Evolutionary conservation across 2,888 invertebrate species (phyloP).

Genomic region (Malthinus flaveolus): DNA sequence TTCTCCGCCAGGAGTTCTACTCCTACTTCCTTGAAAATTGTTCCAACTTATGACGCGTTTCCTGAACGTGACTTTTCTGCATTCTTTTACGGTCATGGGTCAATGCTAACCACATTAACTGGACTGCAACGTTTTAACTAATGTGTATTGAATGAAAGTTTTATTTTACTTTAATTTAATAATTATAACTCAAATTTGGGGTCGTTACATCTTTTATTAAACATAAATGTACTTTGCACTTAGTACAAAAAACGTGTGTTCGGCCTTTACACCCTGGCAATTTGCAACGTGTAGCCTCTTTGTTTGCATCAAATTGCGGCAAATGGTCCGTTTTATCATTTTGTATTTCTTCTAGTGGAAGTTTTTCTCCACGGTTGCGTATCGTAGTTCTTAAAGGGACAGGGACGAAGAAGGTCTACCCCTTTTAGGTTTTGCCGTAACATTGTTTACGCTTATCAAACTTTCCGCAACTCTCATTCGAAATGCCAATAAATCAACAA

Average conservation of each 20-base stretch:
- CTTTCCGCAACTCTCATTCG: slow-evolving; percentile 12
- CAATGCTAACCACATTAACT: no score
- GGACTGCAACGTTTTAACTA: no score
- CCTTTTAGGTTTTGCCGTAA: neutral
- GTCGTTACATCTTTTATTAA: no score
- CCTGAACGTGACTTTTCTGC: no score
- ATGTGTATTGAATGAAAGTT: no score
- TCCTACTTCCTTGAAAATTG: no score
- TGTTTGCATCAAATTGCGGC: slow-evolving; percentile 18
- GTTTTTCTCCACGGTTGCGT: slow-evolving; percentile 3
- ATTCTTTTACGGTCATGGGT: no score
- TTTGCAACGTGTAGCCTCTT: slow-evolving; percentile 22
- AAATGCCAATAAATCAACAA: slow-evolving; percentile 18
- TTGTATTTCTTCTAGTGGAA: slow-evolving; percentile 15
- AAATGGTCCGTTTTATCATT: slow-evolving; percentile 17
- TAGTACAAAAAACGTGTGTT: slow-evolving; percentile 18
- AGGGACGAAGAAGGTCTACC: slow-evolving; percentile 6
- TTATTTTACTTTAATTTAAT: no score
- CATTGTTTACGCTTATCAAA: neutral
- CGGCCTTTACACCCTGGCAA: slow-evolving; percentile 10
- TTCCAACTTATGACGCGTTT: no score
- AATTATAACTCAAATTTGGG: no score
- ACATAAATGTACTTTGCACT: slow-evolving; percentile 6
- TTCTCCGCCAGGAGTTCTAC: no score
- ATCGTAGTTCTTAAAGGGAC: neutral